Evolutionary conservation across 1,140 invertebrate species (phyloP), one percentile per base, ranked within the genome.

Genomic region (Neodiprion lecontei): DNA sequence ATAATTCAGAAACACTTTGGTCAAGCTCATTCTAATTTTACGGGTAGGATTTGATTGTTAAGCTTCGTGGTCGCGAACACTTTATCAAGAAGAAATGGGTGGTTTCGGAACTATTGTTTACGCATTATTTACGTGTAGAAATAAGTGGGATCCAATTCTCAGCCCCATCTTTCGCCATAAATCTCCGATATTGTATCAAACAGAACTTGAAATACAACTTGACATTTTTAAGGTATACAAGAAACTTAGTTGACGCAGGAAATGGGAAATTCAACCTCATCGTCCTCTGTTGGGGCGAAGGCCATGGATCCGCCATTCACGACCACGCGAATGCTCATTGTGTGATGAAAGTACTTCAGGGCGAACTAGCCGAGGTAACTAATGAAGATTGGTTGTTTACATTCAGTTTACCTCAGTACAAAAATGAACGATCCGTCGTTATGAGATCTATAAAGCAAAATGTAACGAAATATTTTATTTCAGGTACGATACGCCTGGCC

Each of bases 241-340:
- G 97, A 28, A 99, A 99, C 88, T 88, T 99, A 72, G 96, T 99
- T 3, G 96, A 98, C 83, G 92, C 92, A 77, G 97, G 97, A 10
- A 99, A 99, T 87, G 98, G 97, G 1, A 98, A 96, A 85, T 99
- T 98, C 87, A 99, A 99, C 88, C 89, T 99, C 76, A 97, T 99
- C 93, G 91, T 99, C 23, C 85, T 99, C 0, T 99, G 98, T 87
- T 99, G 98, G 98, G 95, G 96, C 48, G 96, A 98, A 84, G 96
- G 96, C 47, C 96, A 99, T 76, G 95, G 94, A 0, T 98, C 97
- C 0, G 93, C 95, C 14, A 98, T 99, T 77, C 98, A 99, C 83
- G 97, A 99, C 86, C 98, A 99, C 85, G 93, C 97, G 0, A 92
- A 98, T 81, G 93, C 97, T 0, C 97, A 99, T 84, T 99, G 98